Conservation (phyloP, 2,797 vertebrate species). For the Buceros bicornis region DNA sequence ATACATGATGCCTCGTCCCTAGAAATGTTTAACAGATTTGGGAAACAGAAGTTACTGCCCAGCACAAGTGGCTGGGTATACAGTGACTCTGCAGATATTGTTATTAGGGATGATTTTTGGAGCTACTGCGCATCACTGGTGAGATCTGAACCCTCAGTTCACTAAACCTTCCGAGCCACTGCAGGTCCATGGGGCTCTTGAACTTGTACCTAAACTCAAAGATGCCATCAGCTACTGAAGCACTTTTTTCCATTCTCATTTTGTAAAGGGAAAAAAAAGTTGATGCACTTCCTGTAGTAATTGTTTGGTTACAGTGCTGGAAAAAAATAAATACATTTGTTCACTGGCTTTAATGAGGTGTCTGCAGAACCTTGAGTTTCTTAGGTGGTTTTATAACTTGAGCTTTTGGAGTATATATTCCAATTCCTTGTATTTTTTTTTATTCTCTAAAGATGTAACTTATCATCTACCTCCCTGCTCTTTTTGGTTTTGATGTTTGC, state of each 20-base stretch:
- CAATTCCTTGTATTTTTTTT: background rate
- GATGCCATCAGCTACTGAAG: background rate
- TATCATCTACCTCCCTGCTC: background rate
- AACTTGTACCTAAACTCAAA: background rate
- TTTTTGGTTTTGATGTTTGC: background rate
- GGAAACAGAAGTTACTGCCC: background rate
- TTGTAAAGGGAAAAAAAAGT: background rate
- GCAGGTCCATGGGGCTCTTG: background rate
- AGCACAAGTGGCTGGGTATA: background rate
- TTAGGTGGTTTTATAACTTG: background rate
- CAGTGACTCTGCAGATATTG: background rate
- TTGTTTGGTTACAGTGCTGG: background rate
- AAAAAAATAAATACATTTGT: background rate
- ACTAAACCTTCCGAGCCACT: background rate
- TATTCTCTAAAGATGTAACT: background rate
- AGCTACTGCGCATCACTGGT: background rate
- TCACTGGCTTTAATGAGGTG: background rate
- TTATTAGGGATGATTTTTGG: background rate
- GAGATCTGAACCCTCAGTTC: background rate
- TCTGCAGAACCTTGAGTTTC: slow-evolving; percentile 1
- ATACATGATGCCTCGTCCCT: background rate
- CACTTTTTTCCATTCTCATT: background rate
- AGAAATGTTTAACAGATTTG: background rate
- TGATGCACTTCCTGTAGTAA: background rate
- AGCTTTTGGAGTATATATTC: background rate